Evolutionary conservation across 2,797 vertebrate genomes (phyloP).

Genomic region (Xiphorhynchus erythropygius): DNA sequence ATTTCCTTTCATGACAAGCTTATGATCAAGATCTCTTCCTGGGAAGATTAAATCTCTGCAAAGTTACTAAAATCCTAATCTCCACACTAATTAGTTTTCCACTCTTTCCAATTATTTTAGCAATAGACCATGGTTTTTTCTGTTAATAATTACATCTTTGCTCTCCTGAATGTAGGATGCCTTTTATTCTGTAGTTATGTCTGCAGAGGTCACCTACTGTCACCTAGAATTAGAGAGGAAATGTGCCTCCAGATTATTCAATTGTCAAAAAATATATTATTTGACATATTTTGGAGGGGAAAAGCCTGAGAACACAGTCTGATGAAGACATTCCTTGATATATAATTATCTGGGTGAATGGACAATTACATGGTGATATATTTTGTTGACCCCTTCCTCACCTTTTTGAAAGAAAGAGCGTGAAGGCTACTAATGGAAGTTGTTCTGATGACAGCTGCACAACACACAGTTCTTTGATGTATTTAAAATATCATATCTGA

Average conservation of each 20-base stretch:
- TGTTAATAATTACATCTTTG: neutral
- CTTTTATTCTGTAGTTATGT: constrained; percentile 8
- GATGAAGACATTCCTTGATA: constrained; percentile 36
- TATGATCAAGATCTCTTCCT: neutral
- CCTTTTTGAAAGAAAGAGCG: neutral
- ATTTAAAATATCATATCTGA: neutral
- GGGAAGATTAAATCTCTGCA: neutral
- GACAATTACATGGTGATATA: neutral
- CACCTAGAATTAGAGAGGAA: constrained; percentile 50
- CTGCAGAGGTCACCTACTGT: constrained; percentile 63
- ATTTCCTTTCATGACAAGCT: neutral
- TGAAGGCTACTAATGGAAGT: neutral
- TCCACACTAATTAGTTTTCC: neutral
- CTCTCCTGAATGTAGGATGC: neutral
- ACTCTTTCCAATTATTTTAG: neutral
- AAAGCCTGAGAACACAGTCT: constrained; percentile 25
- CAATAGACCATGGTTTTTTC: neutral
- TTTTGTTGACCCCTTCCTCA: constrained; percentile 18
- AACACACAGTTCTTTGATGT: neutral
- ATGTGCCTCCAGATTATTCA: constrained; percentile 50
- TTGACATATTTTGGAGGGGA: neutral
- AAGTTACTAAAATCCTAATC: neutral
- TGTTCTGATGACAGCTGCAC: neutral
- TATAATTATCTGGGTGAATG: constrained; percentile 37
- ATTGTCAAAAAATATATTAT: constrained; percentile 42